Base-by-base conservation (phyloP, 2,888 invertebrate species). In the Isotomurus palustris region DNA sequence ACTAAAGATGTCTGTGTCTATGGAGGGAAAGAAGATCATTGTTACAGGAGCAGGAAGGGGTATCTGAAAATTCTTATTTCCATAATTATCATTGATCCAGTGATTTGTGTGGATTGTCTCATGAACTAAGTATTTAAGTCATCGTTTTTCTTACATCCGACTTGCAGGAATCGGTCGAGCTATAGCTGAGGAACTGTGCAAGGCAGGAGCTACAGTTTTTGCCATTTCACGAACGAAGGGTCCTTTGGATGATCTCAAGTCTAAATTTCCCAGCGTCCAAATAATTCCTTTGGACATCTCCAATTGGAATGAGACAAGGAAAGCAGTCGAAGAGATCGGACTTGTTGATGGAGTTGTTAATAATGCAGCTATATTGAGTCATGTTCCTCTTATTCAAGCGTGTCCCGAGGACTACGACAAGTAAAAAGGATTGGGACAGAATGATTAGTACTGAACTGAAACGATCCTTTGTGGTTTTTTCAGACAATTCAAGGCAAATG, bases 301-400 rank as follows among this genome's bases (percentile, higher is more conserved):
- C 5, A 80, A 91, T 73, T 93, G 92, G 91, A 78, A 84, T 2
- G 80, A 79, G 58, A 86, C 91, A 1, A 80, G 83, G 58, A 74
- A 79, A 60, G 81, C 77, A 0, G 72, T 88, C 0, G 43, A 51
- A 21, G 77, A 80, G 66, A 78, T 83, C 36, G 83, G 83, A 1
- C 78, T 79, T 54, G 81, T 93, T 64, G 88, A 95, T 76, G 81
- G 90, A 5, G 75, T 94, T 25, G 91, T 95, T 0, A 95, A 95
- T 73, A 94, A 93, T 79, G 94, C 94, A 2, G 94, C 85, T 2
- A 76, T 87, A 28, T 85, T 85, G 2, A 74, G 80, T 40, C 79
- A 87, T 29, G 83, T 83, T 63, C 82, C 87, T 0, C 86, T 94
- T 71, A 76, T 85, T 1, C 81, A 86, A 43, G 78, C 85, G 29